Base-by-base conservation (phyloP, 23 tunicate species). In the Halocynthia aurantium region DNA sequence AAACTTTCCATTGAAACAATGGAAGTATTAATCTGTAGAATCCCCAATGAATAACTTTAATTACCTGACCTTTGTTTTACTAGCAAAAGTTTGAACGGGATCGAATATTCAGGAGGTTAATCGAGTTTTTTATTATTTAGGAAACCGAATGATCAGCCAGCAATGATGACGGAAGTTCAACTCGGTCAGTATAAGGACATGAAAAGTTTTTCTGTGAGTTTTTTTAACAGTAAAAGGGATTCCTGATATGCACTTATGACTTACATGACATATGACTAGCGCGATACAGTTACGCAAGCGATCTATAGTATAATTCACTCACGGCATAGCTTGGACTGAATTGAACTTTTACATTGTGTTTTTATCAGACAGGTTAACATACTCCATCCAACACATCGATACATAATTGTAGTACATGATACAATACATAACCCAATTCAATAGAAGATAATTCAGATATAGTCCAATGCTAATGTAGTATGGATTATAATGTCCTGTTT, bases 101-200 rank as follows among this genome's bases (percentile, higher is more conserved):
- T 1, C 44, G 44, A 31, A 4, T 4, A 31, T 31, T 31, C 44
- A 31, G 1, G 44, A 31, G 44, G 44, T 31, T 31, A 31, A 31
- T 31, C 44, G 44, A 31, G 1, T 31, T 31, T 31, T 65, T 65
- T 65, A n/a, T 10, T 1, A 13, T 65, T 8, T 8, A 65, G 70
- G 6, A 40, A 10, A 15, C 70, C 70, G 15, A 15, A 65, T 15
- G 70, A 65, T 2, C 70, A 65, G 31, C 70, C 70, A 8, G 31
- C 22, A 40, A 65, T 81, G 31, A 70, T 81, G 53, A 86, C 91
- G 51, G 91, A 86, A 81, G 75, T 86, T 50, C 71, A 50, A 55
- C 8, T 86, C 5, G 85, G 85, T 2, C 61, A 75, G 31, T 81
- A 68, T 57, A 75, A 71, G 11, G 61, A 56, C 18, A 69, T 63